phyloP scores from a whole-genome alignment of 2,888 invertebrate genomes.

The Cantharis nigra region DNA sequence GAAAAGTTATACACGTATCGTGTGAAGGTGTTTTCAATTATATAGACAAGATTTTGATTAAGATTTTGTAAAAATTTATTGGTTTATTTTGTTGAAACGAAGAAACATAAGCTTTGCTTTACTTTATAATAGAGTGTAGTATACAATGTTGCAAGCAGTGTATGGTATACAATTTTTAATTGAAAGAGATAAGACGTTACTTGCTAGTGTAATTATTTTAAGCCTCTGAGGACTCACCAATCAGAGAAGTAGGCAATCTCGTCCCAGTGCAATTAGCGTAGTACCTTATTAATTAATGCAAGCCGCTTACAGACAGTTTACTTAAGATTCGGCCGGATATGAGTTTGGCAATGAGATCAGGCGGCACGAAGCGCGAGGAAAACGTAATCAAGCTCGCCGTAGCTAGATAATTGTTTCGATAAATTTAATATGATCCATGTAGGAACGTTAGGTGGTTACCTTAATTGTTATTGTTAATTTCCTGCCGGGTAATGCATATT shows the following conservation, averaged over 20 bases:
- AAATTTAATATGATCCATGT: conserved; percentile 55
- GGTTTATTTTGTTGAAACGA: neutral
- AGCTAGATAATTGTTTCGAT: conserved; percentile 55
- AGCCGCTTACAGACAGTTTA: conserved; percentile 56
- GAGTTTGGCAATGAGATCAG: conserved; percentile 41
- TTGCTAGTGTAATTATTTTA: conserved; percentile 47
- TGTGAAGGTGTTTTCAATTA: conserved; percentile 10
- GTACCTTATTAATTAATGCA: conserved; percentile 58
- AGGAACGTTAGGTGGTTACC: conserved; percentile 50
- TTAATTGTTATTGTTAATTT: conserved; percentile 56
- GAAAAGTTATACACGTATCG: neutral
- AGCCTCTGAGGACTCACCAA: conserved; percentile 44
- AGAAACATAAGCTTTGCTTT: neutral
- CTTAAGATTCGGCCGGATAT: conserved; percentile 54
- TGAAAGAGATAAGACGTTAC: conserved; percentile 34
- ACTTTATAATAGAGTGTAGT: neutral
- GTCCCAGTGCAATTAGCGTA: conserved; percentile 56
- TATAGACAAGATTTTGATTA: neutral
- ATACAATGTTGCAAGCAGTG: neutral
- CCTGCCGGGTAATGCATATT: conserved; percentile 43
- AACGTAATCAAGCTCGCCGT: conserved; percentile 49
- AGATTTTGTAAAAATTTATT: neutral
- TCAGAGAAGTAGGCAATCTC: conserved; percentile 47
- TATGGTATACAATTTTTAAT: conserved; percentile 28
- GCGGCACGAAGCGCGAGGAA: conserved; percentile 35